Evolutionary conservation across 2,797 vertebrate genomes (phyloP).

Genomic region (Siniperca undulata): DNA sequence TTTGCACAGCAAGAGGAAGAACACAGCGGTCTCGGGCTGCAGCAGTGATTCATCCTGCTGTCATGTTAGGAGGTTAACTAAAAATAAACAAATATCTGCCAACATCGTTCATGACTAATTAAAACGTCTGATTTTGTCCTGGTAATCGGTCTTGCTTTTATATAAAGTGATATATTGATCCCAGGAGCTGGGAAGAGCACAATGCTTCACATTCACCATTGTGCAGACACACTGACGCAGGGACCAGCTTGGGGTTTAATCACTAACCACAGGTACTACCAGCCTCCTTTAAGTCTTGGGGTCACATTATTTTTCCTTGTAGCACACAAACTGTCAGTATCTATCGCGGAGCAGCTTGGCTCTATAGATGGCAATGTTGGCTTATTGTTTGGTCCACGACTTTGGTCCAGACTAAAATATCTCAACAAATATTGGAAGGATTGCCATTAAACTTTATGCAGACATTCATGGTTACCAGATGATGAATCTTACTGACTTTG

Average conservation of each 20-base stretch:
- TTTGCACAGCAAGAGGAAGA: slow-evolving; percentile 17
- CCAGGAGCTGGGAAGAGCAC: not conserved
- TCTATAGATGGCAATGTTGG: not conserved
- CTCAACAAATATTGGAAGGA: not conserved
- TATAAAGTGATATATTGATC: not conserved
- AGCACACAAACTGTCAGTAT: too few species aligned
- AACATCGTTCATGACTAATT: not conserved
- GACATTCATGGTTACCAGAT: not conserved
- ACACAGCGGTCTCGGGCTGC: not conserved
- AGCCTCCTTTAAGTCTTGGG: not conserved
- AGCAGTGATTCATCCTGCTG: not conserved
- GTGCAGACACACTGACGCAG: not conserved
- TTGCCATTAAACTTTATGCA: not conserved
- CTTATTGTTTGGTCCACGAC: not conserved
- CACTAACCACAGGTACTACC: too few species aligned
- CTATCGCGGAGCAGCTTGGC: not conserved
- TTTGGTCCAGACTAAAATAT: not conserved
- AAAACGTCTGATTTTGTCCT: not conserved
- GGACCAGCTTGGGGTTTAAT: not conserved
- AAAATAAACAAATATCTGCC: not conserved
- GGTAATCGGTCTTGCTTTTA: not conserved
- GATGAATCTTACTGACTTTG: not conserved
- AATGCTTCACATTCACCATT: not conserved
- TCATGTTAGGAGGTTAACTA: not conserved
- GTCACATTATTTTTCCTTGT: too few species aligned